Conservation (phyloP, 1,140 invertebrate species). For the Subanguina moxae region DNA sequence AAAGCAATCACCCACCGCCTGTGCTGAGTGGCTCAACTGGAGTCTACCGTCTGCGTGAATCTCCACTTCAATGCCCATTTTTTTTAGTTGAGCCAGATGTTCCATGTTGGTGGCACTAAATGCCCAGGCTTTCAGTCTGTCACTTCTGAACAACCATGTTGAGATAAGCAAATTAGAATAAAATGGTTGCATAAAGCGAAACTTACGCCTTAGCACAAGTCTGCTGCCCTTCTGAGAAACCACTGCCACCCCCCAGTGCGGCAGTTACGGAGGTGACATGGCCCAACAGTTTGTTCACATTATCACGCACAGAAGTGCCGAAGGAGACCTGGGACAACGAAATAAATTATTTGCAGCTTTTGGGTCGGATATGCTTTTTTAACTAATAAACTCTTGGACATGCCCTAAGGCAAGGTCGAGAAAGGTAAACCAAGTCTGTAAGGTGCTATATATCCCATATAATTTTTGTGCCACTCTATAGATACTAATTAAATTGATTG, state of each 20-base stretch:
- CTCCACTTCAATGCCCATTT: slow-evolving; percentile 89
- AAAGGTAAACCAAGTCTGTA: too few relatives aligned
- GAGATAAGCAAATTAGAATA: neutral
- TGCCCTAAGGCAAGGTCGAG: too few relatives aligned
- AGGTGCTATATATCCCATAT: too few relatives aligned
- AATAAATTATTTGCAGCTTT: too few relatives aligned
- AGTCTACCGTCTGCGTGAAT: slow-evolving; percentile 74
- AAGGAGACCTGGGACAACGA: slow-evolving; percentile 11
- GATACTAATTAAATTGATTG: too few relatives aligned
- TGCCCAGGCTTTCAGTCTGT: slow-evolving; percentile 61
- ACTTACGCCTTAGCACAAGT: slow-evolving; percentile 22
- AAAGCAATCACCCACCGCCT: slow-evolving; percentile 59
- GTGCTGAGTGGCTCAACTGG: slow-evolving; percentile 74
- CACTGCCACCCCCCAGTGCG: neutral
- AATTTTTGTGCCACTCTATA: too few relatives aligned
- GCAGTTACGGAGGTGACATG: neutral
- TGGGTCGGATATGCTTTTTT: too few relatives aligned
- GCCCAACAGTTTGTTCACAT: slow-evolving; percentile 14
- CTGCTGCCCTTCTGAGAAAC: neutral
- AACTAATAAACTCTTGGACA: too few relatives aligned
- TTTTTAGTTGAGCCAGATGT: slow-evolving; percentile 77
- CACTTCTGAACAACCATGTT: slow-evolving; percentile 12
- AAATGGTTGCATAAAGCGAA: too few relatives aligned
- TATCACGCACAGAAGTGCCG: neutral
- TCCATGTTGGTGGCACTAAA: slow-evolving; percentile 77